Evolutionary conservation across 1,140 invertebrate genomes (phyloP), one percentile per base, ranked within the genome.

Genomic region (Anthonomus grandis): DNA sequence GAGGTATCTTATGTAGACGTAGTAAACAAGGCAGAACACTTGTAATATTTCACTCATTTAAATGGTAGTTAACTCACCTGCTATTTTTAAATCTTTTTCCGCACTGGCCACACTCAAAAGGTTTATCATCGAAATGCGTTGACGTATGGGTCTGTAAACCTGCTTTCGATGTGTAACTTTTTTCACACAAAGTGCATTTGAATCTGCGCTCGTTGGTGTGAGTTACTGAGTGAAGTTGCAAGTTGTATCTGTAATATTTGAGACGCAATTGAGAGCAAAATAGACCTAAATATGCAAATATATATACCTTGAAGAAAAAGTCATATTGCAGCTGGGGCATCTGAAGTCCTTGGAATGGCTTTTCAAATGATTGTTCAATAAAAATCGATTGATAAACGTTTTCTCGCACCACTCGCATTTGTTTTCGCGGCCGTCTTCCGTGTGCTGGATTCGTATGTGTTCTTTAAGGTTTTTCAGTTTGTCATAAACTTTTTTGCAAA

Each of bases 391-490:
- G 9, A 65, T 65, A 42, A 68, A 68, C 9, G 55, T 57, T 38
- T 68, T 68, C 17, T 62, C 62, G 34, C 67, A 68, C 37, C 60
- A 62, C 18, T 57, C 44, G 21, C 67, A 68, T 27, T 66, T 62
- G 47, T 67, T 61, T 15, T 63, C 48, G 8, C 57, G 42, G 8
- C 60, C 64, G 24, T 68, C 64, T 13, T 63, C 51, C 12, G 62
- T 68, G 45, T 68, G 66, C 50, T 68, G 66, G 22, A 68, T 50
- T 22, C 66, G 54, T 1, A 68, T 59, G 49, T 68, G 66, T 53
- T 68, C 66, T 23, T 55, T 57, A 10, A 68, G 42, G 50, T 68
- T 68, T 56, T 66, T 68, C 0, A 49, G 24, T 54, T 65, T 66
- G 22, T 64, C 63, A 34, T 64, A 66, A 9, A 27, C 45, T 60